phyloP scores from a whole-genome alignment of 1,140 invertebrate species.

The Anastrepha obliqua region DNA sequence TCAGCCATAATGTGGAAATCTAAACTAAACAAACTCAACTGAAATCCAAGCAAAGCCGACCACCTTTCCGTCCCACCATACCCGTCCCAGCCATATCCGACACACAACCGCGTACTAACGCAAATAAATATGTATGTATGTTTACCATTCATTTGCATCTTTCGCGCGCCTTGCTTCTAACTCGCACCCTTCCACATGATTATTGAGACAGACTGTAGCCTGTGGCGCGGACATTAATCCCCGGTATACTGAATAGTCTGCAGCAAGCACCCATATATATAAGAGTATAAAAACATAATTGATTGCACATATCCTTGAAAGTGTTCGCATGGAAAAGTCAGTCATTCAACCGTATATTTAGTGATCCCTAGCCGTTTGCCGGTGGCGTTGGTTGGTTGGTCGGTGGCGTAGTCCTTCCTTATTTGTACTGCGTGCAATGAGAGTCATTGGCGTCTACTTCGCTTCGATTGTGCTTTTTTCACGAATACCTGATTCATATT shows the following conservation, averaged over 20 bases:
- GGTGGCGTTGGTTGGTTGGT: too few species aligned
- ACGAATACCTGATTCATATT: too few species aligned
- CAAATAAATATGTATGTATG: conserved; percentile 19
- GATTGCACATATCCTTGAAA: not conserved
- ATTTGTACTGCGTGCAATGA: not conserved
- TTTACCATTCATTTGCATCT: not conserved
- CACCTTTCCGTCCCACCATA: not conserved
- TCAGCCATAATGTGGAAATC: conserved; percentile 7
- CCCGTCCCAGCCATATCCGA: not conserved
- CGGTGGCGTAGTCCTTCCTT: not conserved
- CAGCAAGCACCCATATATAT: not conserved
- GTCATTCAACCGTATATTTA: not conserved
- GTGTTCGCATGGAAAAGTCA: conserved; percentile 13
- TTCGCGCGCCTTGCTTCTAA: not conserved
- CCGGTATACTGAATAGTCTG: not conserved
- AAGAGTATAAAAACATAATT: not conserved
- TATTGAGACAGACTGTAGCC: not conserved
- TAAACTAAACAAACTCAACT: conserved; percentile 39
- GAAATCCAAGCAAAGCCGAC: not conserved
- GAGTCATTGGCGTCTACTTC: too few species aligned
- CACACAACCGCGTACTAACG: not conserved
- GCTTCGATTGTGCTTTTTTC: not conserved
- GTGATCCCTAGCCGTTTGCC: not conserved
- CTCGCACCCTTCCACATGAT: too few species aligned
- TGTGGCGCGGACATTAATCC: conserved; percentile 1